phyloP scores from a whole-genome alignment of 2,797 vertebrate genomes.

The Oreochromis grahami region DNA sequence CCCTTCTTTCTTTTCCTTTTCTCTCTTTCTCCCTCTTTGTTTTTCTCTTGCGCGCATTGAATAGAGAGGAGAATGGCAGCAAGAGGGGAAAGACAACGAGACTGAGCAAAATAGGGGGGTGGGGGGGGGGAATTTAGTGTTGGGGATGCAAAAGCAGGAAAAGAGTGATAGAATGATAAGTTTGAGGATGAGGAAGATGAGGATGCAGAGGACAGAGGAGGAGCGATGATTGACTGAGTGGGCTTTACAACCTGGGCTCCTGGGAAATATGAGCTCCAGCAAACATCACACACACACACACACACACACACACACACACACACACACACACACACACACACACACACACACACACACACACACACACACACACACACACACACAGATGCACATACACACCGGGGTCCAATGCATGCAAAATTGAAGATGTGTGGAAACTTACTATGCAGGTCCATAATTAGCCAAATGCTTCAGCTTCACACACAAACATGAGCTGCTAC shows the following conservation, averaged over 20 bases:
- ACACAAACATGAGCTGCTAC: slow-evolving; percentile 10
- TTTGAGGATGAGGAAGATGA: slow-evolving; percentile 21
- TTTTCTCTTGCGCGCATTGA: not conserved
- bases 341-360: slow-evolving; percentile 7
- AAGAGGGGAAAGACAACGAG: slow-evolving; percentile 9
- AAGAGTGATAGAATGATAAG: slow-evolving; percentile 50
- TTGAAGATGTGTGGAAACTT: slow-evolving; percentile 7
- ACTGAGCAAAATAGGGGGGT: not conserved
- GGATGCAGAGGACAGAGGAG: slow-evolving; percentile 31
- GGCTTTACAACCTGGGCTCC: slow-evolving; percentile 57
- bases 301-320: too few relatives aligned
- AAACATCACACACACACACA: too few relatives aligned
- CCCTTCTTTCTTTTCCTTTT: not conserved
- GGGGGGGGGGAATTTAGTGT: not conserved
- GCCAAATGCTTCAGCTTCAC: slow-evolving; percentile 13
- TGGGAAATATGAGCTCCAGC: slow-evolving; percentile 59
- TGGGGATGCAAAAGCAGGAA: not conserved
- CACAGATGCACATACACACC: slow-evolving; percentile 7
- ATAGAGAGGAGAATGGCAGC: not conserved
- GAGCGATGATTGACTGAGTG: slow-evolving; percentile 64
- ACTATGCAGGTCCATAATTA: slow-evolving; percentile 41
- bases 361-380: slow-evolving; percentile 10
- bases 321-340: not conserved
- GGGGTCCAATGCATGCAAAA: slow-evolving; percentile 25
- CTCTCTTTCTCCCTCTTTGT: not conserved